Evolutionary conservation across 1,140 invertebrate genomes (phyloP), one percentile per base, ranked within the genome.

Genomic region (Drosophila burlai): DNA sequence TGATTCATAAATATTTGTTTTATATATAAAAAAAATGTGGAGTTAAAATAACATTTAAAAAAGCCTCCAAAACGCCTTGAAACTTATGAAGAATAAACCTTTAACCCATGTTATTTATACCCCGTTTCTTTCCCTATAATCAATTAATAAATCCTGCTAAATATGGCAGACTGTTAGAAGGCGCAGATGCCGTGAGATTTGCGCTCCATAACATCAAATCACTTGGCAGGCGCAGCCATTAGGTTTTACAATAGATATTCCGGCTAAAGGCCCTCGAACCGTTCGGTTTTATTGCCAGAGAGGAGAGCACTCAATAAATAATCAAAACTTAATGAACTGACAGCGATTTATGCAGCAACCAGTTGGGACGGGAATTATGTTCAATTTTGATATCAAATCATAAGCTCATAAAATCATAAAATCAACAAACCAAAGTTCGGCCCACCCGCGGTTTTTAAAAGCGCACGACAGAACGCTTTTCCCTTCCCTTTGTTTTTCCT

Each of bases 381-480:
- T 38, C 72, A 80, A 83, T 86, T 83, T 87, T 76, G 55, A 45
- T 73, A 83, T 89, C 64, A 87, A 87, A 83, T 86, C 83, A 86
- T 87, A 83, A 87, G 50, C 80, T 83, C 77, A 83, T 89, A 76
- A 89, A 89, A 80, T 79, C 69, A 79, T 83, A 76, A 89, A 89
- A 82, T 79, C 69, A 79, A 85, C 66, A 84, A 84, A 58, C 43
- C 50, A 76, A 86, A 82, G 67, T 80, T 79, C 71, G 65, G 65
- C 50, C 68, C 54, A 6, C 80, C 80, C 49, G 80, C 43, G 34
- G 61, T 57, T 82, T 72, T 72, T 55, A 49, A 66, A 36, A 54
- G 73, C 66, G n/a, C 54, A 60, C 80, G 74, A 77, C 80, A 60
- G 24, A 71, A 63, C 49, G 63, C 79, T 46, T 36, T 50, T 31